Evolutionary conservation across 2,888 invertebrate species (phyloP).

Genomic region (Tuberolachnus salignus): DNA sequence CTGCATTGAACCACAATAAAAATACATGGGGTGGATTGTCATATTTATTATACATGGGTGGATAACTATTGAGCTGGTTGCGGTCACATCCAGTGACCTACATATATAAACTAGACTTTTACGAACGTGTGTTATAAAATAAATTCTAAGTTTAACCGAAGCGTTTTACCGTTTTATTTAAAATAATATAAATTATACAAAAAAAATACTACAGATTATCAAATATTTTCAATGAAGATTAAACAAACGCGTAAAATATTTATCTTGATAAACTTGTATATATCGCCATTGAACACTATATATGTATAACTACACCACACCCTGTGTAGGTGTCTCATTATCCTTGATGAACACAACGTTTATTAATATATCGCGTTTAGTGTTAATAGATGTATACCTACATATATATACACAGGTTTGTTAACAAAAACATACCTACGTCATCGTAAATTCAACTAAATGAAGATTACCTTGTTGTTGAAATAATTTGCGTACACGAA

Average conservation of each 20-base stretch:
- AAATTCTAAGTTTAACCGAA: too few species aligned
- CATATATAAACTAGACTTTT: conserved; percentile 44
- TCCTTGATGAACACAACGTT: conserved; percentile 23
- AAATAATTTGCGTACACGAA: not conserved
- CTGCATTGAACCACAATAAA: not conserved
- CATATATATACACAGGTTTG: not conserved
- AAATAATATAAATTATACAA: too few species aligned
- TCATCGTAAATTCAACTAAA: not conserved
- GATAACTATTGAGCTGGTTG: conserved; percentile 46
- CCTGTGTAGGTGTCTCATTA: conserved; percentile 6
- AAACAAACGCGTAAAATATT: not conserved
- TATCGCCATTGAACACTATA: not conserved
- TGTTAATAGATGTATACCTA: too few species aligned
- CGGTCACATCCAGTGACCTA: conserved; percentile 45
- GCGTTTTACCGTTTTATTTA: too few species aligned
- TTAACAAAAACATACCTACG: not conserved
- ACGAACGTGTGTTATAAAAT: too few species aligned
- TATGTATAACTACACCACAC: not conserved
- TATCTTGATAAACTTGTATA: not conserved
- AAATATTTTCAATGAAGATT: not conserved
- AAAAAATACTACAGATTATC: not conserved
- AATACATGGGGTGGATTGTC: not conserved
- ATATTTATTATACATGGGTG: not conserved
- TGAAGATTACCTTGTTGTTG: too few species aligned
- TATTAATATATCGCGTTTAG: not conserved